Base-by-base conservation (phyloP, 2,888 invertebrate genomes). In the Melanargia galathea region DNA sequence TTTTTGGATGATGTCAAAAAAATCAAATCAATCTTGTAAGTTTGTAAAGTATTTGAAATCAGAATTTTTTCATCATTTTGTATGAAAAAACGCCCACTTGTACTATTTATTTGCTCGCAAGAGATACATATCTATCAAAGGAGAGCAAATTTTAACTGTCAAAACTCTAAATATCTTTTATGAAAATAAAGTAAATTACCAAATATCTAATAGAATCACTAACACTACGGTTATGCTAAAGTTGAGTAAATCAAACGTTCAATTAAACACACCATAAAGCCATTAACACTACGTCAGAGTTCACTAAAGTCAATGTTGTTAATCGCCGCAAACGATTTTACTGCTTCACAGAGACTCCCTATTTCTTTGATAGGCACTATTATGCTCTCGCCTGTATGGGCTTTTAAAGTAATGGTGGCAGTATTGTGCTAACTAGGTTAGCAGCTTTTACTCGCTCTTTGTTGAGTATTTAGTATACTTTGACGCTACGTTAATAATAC, bases 351-450 rank as follows among this genome's bases (percentile, higher is more conserved):
- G 62, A 58, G 66, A 48, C 66, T 60, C 58, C 52, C 52, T 62
- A 63, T 60, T 66, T 66, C 66, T 66, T 66, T 66, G 64, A 62
- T 68, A 62, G 66, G 59, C 60, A 60, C 68, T 64, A 68, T 68
- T 68, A 68, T 68, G 64, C 60, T 66, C 68, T 63, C 62, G 60
- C 66, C 66, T 60, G 64, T 62, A 60, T 64, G 68, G 66, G 68
- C 66, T 68, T 66, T 64, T 66, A 68, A 68, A 66, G 65, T 67
- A 69, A 69, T 68, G 65, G 67, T 57, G 65, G 58, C 67, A 63
- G 65, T 67, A 68, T 68, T 68, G 65, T 68, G 59, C 59, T 68
- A 68, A 68, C 67, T 68, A 59, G 67, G 67, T 65, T 68, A 66
- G 63, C 63, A 57, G 65, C 67, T 63, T 67, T 66, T 56, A 63